Evolutionary conservation across 2,888 invertebrate species (phyloP).

Genomic region (Watsonalla cultraria): DNA sequence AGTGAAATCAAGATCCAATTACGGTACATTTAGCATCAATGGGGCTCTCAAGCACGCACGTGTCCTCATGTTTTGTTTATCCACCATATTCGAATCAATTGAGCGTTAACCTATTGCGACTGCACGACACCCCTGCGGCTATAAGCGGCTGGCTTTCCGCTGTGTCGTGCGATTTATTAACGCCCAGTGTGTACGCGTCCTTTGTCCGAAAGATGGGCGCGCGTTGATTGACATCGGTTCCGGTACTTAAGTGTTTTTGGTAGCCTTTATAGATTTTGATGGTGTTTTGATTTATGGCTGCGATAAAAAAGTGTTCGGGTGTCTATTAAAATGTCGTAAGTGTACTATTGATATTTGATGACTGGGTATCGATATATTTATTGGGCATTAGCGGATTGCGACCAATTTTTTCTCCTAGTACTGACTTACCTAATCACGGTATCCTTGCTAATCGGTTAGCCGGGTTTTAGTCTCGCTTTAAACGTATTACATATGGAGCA

Average conservation of each 20-base stretch:
- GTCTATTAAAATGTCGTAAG: conserved; percentile 15
- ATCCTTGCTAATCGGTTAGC: no score
- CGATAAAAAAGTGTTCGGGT: conserved; percentile 10
- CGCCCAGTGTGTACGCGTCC: conserved; percentile 48
- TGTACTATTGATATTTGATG: no score
- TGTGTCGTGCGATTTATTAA: conserved; percentile 55
- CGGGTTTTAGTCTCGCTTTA: no score
- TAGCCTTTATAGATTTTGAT: conserved; percentile 9
- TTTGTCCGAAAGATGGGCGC: conserved; percentile 41
- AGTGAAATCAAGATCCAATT: conserved; percentile 67
- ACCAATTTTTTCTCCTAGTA: no score
- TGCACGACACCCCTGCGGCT: conserved; percentile 37
- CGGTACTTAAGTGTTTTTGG: conserved; percentile 40
- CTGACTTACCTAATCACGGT: no score
- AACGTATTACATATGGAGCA: no score
- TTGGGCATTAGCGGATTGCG: no score
- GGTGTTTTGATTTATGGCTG: conserved; percentile 17
- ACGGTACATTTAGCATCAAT: conserved; percentile 69
- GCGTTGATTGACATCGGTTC: conserved; percentile 59
- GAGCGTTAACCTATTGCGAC: conserved; percentile 54
- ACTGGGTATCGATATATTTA: no score
- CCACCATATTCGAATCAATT: conserved; percentile 62
- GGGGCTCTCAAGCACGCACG: conserved; percentile 48
- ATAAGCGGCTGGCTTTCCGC: conserved; percentile 44
- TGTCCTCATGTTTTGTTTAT: conserved; percentile 65